Evolutionary conservation across 2,888 invertebrate genomes (phyloP).

Genomic region (Saturnia japonica): DNA sequence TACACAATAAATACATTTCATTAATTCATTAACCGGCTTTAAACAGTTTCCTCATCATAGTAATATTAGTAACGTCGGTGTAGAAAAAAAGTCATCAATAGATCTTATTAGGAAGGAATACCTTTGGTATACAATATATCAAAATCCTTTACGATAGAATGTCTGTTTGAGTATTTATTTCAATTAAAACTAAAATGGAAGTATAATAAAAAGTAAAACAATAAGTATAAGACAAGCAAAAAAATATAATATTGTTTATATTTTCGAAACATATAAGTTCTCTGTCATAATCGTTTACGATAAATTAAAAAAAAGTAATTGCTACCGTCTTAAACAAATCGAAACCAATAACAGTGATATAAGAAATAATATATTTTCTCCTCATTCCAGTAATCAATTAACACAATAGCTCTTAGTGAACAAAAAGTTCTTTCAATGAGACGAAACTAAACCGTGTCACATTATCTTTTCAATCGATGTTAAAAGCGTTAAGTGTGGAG

Average conservation of each 20-base stretch:
- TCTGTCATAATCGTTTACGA: not conserved
- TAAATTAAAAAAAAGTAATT: not conserved
- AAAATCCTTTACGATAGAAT: not conserved
- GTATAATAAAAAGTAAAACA: no score
- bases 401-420: conserved; percentile 7
- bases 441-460: conserved; percentile 28
- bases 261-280: no score
- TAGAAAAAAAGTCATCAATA: not conserved
- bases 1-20: not conserved
- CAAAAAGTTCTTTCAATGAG: conserved; percentile 16
- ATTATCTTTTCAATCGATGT: conserved; percentile 31
- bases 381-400: conserved; percentile 18
- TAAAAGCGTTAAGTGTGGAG: conserved; percentile 27
- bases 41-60: not conserved
- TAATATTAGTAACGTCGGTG: not conserved
- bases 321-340: not conserved
- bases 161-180: not conserved
- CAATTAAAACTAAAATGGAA: not conserved
- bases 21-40: not conserved
- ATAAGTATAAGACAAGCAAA: no score
- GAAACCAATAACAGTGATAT: not conserved
- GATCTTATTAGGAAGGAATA: not conserved
- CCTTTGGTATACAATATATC: not conserved
- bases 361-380: conserved; percentile 7
- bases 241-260: no score